phyloP scores from a whole-genome alignment of 1,140 invertebrate species.

The Drosophila saltans region DNA sequence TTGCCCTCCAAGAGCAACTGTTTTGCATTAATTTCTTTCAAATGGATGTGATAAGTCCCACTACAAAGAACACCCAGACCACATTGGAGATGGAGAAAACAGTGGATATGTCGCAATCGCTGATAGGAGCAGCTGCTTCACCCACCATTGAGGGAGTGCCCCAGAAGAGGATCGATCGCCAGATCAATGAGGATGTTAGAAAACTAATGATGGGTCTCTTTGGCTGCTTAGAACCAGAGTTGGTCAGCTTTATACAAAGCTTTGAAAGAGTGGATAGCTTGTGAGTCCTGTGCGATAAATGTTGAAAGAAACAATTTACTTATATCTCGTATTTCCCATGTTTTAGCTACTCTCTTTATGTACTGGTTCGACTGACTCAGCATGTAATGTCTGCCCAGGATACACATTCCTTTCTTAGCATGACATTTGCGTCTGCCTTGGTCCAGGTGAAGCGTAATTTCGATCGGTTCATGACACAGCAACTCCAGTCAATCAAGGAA shows the following conservation, averaged over 20 bases:
- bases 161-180: constrained; percentile 87
- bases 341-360: constrained; percentile 94
- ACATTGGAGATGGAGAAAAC: constrained; percentile 83
- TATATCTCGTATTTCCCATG: not conserved
- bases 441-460: constrained; percentile 97
- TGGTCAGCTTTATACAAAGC: constrained; percentile 92
- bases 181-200: constrained; percentile 91
- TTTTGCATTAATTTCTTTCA: constrained; percentile 98
- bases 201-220: constrained; percentile 95
- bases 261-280: constrained; percentile 95
- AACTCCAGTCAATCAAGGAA: constrained; percentile 93
- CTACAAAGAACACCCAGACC: constrained; percentile 85
- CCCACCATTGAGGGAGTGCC: constrained; percentile 72
- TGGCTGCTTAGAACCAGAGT: constrained; percentile 92
- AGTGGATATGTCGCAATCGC: constrained; percentile 66
- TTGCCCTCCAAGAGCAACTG: constrained; percentile 97
- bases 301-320: not conserved
- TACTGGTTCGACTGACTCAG: constrained; percentile 93
- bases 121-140: constrained; percentile 40
- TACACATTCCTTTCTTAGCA: constrained; percentile 95
- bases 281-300: constrained; percentile 84
- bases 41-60: constrained; percentile 87
- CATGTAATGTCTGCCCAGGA: constrained; percentile 96
- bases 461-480: constrained; percentile 95
- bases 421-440: constrained; percentile 93